Base-by-base conservation (phyloP, 2,888 invertebrate genomes). In the Noctua fimbriata region DNA sequence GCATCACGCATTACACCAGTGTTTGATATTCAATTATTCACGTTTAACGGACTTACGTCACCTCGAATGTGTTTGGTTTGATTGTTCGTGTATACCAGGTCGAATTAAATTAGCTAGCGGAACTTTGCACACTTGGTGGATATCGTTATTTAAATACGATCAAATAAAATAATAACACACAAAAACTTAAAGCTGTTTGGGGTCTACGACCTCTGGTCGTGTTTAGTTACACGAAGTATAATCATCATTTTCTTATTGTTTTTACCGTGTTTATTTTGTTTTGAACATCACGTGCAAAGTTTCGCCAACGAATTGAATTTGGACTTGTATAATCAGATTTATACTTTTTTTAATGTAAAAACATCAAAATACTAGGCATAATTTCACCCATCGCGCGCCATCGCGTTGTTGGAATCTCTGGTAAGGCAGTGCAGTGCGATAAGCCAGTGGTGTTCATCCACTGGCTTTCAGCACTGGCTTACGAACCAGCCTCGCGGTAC, bases 1-100 rank as follows among this genome's bases (percentile, higher is more conserved):
- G 32, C 67, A 44, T 67, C 63, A 76, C 63, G 41, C 55, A 82
- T 86, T 84, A 82, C 70, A 55, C 41, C 14, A 24, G 66, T 60
- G 60, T 86, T 76, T 71, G 70, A 67, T 69, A 73, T n/a, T 83
- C 47, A 76, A 83, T 83, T 85, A 81, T 72, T 65, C 69, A 65
- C 36, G 41, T 49, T 75, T 28, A 82, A 69, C 55, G 63, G 65
- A 81, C 28, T 65, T 72, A 65, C 55, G 9, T 32, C 44, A 58
- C 36, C 52, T 58, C 41, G 36, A 24, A n/a, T 77, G 18, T 18
- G 21, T n/a, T 47, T 41, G 41, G 24, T 78, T 58, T 66, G 24
- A 52, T 81, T 84, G 6, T 18, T 65, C 18, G 1, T 24, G 21
- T 47, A 47, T 36, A 1, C 9, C 32, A 32, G 32, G 32, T 65